Conservation (phyloP, 2,797 vertebrate species). For the Margarornis squamiger region DNA sequence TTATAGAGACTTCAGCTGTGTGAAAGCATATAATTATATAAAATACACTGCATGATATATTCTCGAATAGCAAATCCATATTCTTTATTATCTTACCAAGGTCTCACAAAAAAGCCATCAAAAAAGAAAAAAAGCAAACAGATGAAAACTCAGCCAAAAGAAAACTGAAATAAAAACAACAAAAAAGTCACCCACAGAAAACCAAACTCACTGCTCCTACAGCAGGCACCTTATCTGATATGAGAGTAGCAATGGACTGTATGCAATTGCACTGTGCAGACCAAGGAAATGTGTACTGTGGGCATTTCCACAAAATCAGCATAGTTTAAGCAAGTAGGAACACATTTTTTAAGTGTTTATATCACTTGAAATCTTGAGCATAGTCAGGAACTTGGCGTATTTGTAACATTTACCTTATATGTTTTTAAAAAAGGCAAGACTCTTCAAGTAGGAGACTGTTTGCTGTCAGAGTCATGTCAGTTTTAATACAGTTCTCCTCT, state of each 20-base stretch:
- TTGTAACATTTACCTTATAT: not conserved
- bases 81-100: not conserved
- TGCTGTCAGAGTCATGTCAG: not conserved
- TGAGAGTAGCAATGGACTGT: not conserved
- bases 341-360: not conserved
- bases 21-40: not conserved
- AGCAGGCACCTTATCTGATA: not conserved
- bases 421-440: not conserved
- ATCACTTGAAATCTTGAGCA: not conserved
- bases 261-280: not conserved
- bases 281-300: fast-evolving
- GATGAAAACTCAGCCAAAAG: not conserved
- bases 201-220: not conserved
- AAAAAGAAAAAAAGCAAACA: not conserved
- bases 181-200: not conserved
- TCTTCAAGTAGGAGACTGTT: not conserved
- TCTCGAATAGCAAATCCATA: not conserved
- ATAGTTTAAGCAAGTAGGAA: not conserved
- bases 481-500: not conserved
- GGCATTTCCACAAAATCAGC: not conserved
- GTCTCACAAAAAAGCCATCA: not conserved
- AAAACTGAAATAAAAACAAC: not conserved
- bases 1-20: not conserved
- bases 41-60: not conserved
- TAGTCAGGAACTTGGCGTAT: fast-evolving